These are phyloP conservation scores for Danio rerio DNA, from an alignment of 2,113 vertebrate species.

Conservation along the genomic window DNA sequence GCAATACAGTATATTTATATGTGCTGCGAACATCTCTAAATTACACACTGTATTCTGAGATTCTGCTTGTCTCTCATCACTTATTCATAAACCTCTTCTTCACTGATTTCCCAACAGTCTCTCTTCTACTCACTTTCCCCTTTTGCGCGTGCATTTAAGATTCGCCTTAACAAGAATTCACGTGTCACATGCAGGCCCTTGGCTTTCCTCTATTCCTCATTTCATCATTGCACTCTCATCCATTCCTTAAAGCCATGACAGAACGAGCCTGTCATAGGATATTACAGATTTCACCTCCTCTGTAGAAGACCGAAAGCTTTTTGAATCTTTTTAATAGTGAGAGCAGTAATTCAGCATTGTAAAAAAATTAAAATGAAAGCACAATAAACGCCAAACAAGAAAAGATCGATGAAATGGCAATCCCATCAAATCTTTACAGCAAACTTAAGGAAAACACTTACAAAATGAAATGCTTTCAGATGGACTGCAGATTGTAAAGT, in stretches of 20 bases:
- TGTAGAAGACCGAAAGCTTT: constrained; percentile 6
- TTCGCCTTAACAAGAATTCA: neutral
- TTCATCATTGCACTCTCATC: constrained; percentile 22
- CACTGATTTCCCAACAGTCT: neutral
- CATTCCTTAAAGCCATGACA: constrained; percentile 30
- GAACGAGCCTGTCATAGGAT: constrained; percentile 27
- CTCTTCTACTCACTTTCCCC: neutral
- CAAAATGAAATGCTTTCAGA: constrained; percentile 14
- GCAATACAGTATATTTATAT: neutral
- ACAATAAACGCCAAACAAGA: constrained; percentile 26
- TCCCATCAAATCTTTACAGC: constrained; percentile 33
- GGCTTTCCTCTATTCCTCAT: constrained; percentile 36
- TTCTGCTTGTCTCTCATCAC: constrained; percentile 12
- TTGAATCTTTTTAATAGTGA: neutral
- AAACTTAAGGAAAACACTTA: neutral
- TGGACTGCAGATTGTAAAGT: constrained; percentile 16
- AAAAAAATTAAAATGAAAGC: constrained; percentile 32
- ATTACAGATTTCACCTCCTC: constrained; percentile 34
- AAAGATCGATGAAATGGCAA: constrained; percentile 32
- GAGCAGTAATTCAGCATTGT: constrained; percentile 22
- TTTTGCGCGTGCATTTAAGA: neutral
- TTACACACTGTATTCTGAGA: constrained; percentile 8
- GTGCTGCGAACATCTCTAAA: neutral
- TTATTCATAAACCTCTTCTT: constrained; percentile 31
- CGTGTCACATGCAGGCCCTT: constrained; percentile 22